Evolutionary conservation across 2,113 vertebrate species (phyloP).

Genomic region (Stercorarius parasiticus): DNA sequence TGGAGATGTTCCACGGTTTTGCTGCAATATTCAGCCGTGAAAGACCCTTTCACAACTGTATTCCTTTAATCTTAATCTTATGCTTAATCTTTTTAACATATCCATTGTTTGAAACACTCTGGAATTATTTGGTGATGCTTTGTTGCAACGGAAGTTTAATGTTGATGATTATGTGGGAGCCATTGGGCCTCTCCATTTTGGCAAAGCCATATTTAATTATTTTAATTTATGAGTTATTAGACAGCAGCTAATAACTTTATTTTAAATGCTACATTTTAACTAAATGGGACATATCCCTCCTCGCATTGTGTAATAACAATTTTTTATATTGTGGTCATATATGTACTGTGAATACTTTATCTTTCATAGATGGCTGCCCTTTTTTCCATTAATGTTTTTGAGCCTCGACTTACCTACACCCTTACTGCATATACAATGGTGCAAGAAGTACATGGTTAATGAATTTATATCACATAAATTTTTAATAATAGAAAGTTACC

Average conservation of each 20-base stretch:
- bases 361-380: neutral
- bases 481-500: neutral
- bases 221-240: neutral
- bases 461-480: neutral
- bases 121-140: neutral
- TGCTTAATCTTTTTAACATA: neutral
- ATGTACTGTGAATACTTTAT: neutral
- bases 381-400: neutral
- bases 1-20: neutral
- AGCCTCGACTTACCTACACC: neutral
- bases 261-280: neutral
- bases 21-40: neutral
- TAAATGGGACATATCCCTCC: neutral
- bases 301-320: neutral
- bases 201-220: neutral
- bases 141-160: neutral
- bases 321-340: neutral
- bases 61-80: neutral
- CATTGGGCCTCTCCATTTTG: neutral
- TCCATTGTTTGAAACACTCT: neutral
- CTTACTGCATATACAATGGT: fast-evolving
- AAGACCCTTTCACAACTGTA: neutral
- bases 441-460: neutral
- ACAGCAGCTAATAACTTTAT: neutral
- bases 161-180: neutral